Base-by-base conservation (phyloP, 2,113 vertebrate genomes). In the Desmodus rotundus region DNA sequence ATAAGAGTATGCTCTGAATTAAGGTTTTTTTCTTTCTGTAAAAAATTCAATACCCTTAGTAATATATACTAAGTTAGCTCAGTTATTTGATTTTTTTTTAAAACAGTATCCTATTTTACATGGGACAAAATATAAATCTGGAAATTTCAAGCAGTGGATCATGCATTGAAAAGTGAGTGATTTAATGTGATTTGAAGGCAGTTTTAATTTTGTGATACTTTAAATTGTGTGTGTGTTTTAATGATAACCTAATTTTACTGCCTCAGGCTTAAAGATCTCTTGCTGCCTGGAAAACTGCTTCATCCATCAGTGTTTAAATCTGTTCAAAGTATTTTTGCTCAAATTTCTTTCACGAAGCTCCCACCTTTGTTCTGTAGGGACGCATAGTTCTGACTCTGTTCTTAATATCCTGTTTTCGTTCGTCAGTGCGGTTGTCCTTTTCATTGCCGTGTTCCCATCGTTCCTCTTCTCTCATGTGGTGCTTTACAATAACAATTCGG, bases 341-440 rank as follows among this genome's bases (percentile, higher is more conserved):
- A 2, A 11, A 61, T 91, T 87, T 96, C 85, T 96, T 74, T 82
- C 41, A 7, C 68, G 85, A 50, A 43, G 73, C 87, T 89, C 36
- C 14, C 33, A 50, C 54, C 89, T 97, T 92, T 95, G 87, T 97
- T 96, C 95, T 94, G 50, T 26, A 63, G 89, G 43, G 15, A n/a
- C 50, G 4, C n/a, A 16, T 6, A 70, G 89, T 45, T 31, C 89
- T 2, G 31, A 17, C 50, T 56, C 82, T 90, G 15, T 65, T 96
- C 63, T 97, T 96, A 95, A 97, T 95, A 94, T 94, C 67, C 96
- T 97, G 73, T 81, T 97, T 97, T 52, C 68, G 36, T 81, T 33
- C 3, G 74, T 90, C 84, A 54, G 20, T 73, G 3, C 24, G 74
- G 54, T 38, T 95, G 45, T 70, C 78, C 65, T 97, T 97, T 97